phyloP scores from a whole-genome alignment of 1,140 invertebrate genomes.

The Muscidifurax raptorellus region DNA sequence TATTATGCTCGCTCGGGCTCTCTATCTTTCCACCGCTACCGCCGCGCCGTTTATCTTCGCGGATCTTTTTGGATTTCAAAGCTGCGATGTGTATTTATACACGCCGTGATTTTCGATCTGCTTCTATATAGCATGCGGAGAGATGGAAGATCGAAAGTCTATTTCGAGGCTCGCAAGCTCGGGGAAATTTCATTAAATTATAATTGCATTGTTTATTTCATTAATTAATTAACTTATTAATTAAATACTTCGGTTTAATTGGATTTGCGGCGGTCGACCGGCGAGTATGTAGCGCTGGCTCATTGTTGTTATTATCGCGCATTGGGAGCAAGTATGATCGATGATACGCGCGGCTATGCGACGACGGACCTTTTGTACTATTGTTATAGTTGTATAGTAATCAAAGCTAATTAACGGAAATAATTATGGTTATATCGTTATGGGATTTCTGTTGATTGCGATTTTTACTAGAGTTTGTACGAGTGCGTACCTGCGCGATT shows the following conservation, averaged over 20 bases:
- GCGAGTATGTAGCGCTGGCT: background rate
- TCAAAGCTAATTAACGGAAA: constrained; percentile 9
- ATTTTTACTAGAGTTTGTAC: background rate
- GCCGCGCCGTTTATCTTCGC: background rate
- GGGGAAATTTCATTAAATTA: background rate
- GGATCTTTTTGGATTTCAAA: constrained; percentile 13
- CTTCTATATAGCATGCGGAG: background rate
- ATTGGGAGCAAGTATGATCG: background rate
- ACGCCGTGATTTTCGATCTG: background rate
- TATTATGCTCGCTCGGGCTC: constrained; percentile 58
- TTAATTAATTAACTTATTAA: background rate
- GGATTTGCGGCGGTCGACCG: background rate
- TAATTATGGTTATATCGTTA: background rate
- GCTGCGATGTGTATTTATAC: background rate
- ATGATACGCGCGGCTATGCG: background rate
- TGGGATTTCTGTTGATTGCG: no score
- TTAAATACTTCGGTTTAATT: constrained; percentile 17
- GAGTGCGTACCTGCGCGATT: no score
- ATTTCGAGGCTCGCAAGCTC: no score
- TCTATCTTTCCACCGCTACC: background rate
- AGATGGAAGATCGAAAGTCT: no score
- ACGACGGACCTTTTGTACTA: background rate
- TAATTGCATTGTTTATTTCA: background rate
- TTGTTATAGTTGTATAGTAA: background rate
- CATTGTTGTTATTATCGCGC: background rate